Evolutionary conservation across 1,140 invertebrate genomes (phyloP).

Genomic region (Drosophila albomicans): DNA sequence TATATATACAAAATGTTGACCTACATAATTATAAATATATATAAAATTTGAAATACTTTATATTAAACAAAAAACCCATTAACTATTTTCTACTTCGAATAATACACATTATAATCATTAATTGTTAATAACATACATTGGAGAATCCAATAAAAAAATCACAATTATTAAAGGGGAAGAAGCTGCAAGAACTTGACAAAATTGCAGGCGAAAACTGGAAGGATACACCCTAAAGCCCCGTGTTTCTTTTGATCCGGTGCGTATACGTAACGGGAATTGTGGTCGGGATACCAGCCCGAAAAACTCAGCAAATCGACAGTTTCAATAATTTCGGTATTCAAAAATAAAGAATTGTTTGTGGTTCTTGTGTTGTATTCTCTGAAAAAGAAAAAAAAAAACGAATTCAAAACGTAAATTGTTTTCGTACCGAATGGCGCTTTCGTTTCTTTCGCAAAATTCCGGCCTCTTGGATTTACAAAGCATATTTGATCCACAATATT

Average conservation of each 20-base stretch:
- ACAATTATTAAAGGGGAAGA: conserved; percentile 35
- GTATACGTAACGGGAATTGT: conserved; percentile 50
- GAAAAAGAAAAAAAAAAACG: conserved; percentile 27
- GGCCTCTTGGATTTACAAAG: conserved; percentile 84
- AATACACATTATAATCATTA: conserved; percentile 34
- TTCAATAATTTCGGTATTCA: conserved; percentile 12
- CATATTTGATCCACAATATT: conserved; percentile 81
- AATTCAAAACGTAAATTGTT: conserved; percentile 45
- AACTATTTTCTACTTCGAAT: conserved; percentile 69
- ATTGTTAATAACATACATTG: conserved; percentile 20
- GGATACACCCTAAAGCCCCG: conserved; percentile 46
- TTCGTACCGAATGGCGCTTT: conserved; percentile 83
- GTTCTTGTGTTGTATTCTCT: conserved; percentile 25
- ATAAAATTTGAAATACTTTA: conserved; percentile 23
- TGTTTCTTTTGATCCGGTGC: conserved; percentile 44
- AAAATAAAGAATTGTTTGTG: conserved; percentile 7
- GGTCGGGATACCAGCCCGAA: conserved; percentile 10
- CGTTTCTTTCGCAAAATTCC: conserved; percentile 79
- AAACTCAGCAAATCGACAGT: conserved; percentile 4
- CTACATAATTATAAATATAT: conserved; percentile 40
- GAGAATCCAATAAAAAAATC: conserved; percentile 16
- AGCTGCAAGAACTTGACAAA: conserved; percentile 51
- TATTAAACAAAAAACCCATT: conserved; percentile 34
- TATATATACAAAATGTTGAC: conserved; percentile 63
- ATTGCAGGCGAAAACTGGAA: conserved; percentile 55